Evolutionary conservation across 2,797 vertebrate species (phyloP).

Genomic region (Anguilla megastoma): DNA sequence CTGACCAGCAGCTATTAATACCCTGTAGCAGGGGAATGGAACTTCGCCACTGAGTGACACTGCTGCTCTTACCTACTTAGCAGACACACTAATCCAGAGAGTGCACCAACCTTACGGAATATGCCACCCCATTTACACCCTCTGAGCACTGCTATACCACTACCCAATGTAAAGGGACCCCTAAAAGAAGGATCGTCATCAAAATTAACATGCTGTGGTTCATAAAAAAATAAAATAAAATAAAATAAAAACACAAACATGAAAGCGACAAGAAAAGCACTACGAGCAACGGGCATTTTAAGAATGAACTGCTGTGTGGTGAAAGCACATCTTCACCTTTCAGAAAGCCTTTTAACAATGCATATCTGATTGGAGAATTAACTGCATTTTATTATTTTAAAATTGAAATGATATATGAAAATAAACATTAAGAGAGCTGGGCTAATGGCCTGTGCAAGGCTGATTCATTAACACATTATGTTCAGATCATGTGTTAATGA

Average conservation of each 20-base stretch:
- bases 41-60: neutral
- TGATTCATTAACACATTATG: too few species aligned
- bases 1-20: neutral
- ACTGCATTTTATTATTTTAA: neutral
- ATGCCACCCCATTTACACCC: neutral
- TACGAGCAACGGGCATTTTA: neutral
- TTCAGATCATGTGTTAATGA: too few species aligned
- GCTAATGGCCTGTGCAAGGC: too few species aligned
- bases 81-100: slow-evolving; percentile 1
- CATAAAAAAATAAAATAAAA: too few species aligned
- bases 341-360: neutral
- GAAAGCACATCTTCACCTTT: neutral
- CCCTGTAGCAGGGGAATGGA: neutral
- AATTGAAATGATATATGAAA: neutral
- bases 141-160: neutral
- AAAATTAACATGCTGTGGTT: too few species aligned
- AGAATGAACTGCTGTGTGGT: neutral
- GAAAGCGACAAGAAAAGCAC: neutral
- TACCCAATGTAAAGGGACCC: neutral
- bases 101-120: neutral
- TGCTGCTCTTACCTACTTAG: slow-evolving; percentile 8
- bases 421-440: too few species aligned
- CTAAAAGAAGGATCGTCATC: neutral
- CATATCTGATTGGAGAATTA: neutral
- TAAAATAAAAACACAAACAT: neutral